A percentile compares a stretch with the other conserved stretches of the same genome.
Evolutionary conservation across 1,140 invertebrate species (phyloP).

Genomic region (Melitaea cinxia): DNA sequence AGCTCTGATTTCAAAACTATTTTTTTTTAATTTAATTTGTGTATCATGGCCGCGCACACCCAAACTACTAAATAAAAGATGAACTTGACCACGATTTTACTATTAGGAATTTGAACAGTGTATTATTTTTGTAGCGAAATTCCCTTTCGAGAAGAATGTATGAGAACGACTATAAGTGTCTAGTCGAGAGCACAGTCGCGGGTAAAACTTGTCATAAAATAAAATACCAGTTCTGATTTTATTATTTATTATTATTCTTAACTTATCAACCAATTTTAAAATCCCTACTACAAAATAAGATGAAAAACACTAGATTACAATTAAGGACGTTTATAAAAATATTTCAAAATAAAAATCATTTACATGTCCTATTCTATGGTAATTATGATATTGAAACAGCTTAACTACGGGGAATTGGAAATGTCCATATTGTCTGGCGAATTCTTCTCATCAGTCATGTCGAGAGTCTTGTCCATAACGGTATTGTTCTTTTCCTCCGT

Average conservation of each 20-base stretch:
- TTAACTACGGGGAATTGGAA: conserved; percentile 75
- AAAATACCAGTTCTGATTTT: conserved; percentile 20
- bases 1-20: too few species aligned
- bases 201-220: background rate
- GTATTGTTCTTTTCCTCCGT: conserved; percentile 58
- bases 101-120: too few species aligned
- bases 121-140: too few species aligned
- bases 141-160: too few species aligned
- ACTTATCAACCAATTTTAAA: conserved; percentile 31
- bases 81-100: too few species aligned
- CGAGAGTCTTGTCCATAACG: conserved; percentile 49
- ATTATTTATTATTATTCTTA: conserved; percentile 38
- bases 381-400: conserved; percentile 13
- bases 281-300: conserved; percentile 30
- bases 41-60: too few species aligned
- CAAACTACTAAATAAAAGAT: too few species aligned
- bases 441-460: conserved; percentile 68
- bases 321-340: conserved; percentile 25
- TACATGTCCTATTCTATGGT: conserved; percentile 20
- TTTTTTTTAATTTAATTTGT: too few species aligned
- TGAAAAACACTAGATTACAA: conserved; percentile 32
- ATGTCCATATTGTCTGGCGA: conserved; percentile 81
- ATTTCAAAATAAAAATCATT: conserved; percentile 20
- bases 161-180: too few species aligned
- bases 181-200: background rate